Evolutionary conservation across 2,797 vertebrate genomes (phyloP).

Genomic region (Aeoliscus strigatus): DNA sequence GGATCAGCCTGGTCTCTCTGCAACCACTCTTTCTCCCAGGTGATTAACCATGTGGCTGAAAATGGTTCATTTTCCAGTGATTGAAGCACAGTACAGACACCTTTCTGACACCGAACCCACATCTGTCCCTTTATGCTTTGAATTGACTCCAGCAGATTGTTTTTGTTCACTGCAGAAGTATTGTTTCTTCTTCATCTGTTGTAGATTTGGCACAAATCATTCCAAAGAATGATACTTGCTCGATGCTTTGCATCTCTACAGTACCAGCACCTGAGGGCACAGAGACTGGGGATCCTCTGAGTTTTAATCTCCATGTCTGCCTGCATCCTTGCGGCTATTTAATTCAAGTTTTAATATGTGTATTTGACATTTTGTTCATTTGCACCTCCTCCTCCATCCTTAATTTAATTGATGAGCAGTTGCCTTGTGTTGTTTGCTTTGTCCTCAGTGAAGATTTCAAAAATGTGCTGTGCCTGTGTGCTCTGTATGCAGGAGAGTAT

Average conservation of each 20-base stretch:
- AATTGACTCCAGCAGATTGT: slow-evolving; percentile 6
- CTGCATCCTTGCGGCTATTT: slow-evolving; percentile 72
- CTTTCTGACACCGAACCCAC: slow-evolving; percentile 40
- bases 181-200: slow-evolving; percentile 29
- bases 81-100: slow-evolving; percentile 63
- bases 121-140: slow-evolving; percentile 9
- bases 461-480: neutral
- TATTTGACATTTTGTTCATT: slow-evolving; percentile 78
- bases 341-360: slow-evolving; percentile 80
- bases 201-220: slow-evolving; percentile 43
- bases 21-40: slow-evolving; percentile 68
- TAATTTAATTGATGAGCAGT: slow-evolving; percentile 74
- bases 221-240: slow-evolving; percentile 43
- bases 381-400: slow-evolving; percentile 37
- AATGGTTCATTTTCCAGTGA: slow-evolving; percentile 67
- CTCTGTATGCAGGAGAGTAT: slow-evolving; percentile 3
- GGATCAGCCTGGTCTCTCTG: slow-evolving; percentile 71
- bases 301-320: slow-evolving; percentile 74
- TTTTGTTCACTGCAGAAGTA: slow-evolving; percentile 3
- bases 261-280: slow-evolving; percentile 60
- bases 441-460: slow-evolving; percentile 53
- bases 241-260: slow-evolving; percentile 65
- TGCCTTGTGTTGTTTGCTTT: slow-evolving; percentile 64
- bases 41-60: slow-evolving; percentile 62
- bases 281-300: slow-evolving; percentile 65